Conservation (phyloP, 2,888 invertebrate species). For the Eupeodes luniger region DNA sequence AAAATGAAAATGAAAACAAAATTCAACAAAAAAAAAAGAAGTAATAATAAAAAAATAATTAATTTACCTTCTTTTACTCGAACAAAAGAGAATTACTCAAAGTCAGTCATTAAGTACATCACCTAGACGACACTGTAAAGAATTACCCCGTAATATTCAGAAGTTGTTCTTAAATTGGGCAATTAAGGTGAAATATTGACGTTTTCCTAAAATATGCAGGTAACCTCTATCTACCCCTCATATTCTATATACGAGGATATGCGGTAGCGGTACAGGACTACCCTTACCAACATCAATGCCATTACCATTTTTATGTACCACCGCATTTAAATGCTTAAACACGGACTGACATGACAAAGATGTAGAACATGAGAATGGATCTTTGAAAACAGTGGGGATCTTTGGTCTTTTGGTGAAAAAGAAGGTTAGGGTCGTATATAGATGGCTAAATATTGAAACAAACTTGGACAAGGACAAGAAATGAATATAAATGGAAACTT, state of each 20-base stretch:
- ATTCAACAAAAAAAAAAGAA: slow-evolving; percentile 1
- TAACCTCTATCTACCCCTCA: background rate
- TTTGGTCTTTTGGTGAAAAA: slow-evolving; percentile 1
- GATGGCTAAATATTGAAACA: slow-evolving; percentile 53
- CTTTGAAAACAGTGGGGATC: background rate
- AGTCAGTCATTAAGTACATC: slow-evolving; percentile 76
- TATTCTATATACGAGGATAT: background rate
- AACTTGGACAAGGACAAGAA: slow-evolving; percentile 47
- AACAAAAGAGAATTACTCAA: slow-evolving; percentile 72
- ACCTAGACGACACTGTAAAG: slow-evolving; percentile 73
- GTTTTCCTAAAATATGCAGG: slow-evolving; percentile 48
- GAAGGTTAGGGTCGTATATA: background rate
- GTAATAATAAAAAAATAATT: slow-evolving; percentile 52
- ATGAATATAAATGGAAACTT: slow-evolving; percentile 41
- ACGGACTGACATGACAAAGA: slow-evolving; percentile 30
- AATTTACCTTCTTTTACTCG: slow-evolving; percentile 66
- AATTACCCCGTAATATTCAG: slow-evolving; percentile 71
- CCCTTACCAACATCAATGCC: background rate
- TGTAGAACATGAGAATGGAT: slow-evolving; percentile 21
- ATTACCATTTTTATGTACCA: background rate
- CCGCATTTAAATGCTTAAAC: slow-evolving; percentile 9
- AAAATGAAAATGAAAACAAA: slow-evolving; percentile 24
- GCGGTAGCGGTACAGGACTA: too few species aligned
- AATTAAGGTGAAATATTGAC: slow-evolving; percentile 75
- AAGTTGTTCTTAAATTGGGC: slow-evolving; percentile 74